A percentile compares a stretch with the other conserved stretches of the same genome.
Conservation (phyloP, 2,888 invertebrate genomes). For the Stenodema calcarata region DNA sequence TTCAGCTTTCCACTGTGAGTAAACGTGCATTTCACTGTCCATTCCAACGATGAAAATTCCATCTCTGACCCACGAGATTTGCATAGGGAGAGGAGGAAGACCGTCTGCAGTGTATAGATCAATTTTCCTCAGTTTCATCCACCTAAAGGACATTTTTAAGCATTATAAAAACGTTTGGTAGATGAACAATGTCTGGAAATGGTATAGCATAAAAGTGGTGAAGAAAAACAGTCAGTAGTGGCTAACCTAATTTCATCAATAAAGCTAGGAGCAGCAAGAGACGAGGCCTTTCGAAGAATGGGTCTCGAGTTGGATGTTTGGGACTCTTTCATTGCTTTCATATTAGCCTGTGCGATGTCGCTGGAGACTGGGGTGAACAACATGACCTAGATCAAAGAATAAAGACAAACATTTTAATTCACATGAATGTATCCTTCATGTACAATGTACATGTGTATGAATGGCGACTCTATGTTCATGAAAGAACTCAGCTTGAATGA, state of each 20-base stretch:
- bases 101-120: conserved; percentile 93
- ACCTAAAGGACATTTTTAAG: conserved; percentile 62
- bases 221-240: neutral
- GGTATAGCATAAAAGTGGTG: too few species aligned
- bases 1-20: conserved; percentile 95
- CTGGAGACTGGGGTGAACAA: conserved; percentile 93
- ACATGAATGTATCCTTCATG: neutral
- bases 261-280: conserved; percentile 85
- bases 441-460: too few species aligned
- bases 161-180: neutral
- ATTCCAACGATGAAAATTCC: conserved; percentile 98
- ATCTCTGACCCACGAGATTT: conserved; percentile 98
- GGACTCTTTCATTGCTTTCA: conserved; percentile 89
- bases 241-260: conserved; percentile 81
- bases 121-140: conserved; percentile 94
- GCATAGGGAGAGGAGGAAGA: conserved; percentile 95
- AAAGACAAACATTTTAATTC: too few species aligned
- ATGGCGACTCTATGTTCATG: too few species aligned
- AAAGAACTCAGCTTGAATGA: too few species aligned
- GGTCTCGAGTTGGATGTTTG: conserved; percentile 79
- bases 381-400: conserved; percentile 67
- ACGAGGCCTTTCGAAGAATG: conserved; percentile 87
- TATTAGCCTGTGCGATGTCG: conserved; percentile 92
- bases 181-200: neutral
- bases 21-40: conserved; percentile 99